Conservation (phyloP, 2,888 invertebrate species). For the Dasysyrphus tricinctus region DNA sequence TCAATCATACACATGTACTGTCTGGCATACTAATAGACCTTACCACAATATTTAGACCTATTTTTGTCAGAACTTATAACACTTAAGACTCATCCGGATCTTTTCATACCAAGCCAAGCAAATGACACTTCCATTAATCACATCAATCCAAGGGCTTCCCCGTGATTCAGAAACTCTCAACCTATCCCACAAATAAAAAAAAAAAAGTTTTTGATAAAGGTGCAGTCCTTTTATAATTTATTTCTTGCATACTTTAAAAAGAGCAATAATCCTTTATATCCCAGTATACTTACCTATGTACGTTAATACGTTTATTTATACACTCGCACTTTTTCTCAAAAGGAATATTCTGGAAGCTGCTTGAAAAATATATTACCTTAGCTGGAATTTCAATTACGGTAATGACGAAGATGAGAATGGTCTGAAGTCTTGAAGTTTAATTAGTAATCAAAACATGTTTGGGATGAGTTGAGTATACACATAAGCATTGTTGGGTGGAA, state of each 20-base stretch:
- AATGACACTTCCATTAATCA: constrained; percentile 40
- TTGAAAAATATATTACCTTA: constrained; percentile 37
- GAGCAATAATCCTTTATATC: not conserved
- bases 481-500: constrained; percentile 25
- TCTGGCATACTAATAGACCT: constrained; percentile 43
- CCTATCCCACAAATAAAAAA: constrained; percentile 9
- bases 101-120: not conserved
- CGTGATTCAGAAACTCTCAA: not conserved
- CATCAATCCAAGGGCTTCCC: constrained; percentile 29
- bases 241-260: not conserved
- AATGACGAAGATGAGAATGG: constrained; percentile 26
- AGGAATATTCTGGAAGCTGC: constrained; percentile 51
- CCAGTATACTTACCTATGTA: too few species aligned
- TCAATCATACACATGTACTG: constrained; percentile 20
- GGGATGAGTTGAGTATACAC: constrained; percentile 3
- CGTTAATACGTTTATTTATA: too few species aligned
- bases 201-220: not conserved
- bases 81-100: constrained; percentile 44
- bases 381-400: constrained; percentile 44
- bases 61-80: constrained; percentile 38
- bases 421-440: constrained; percentile 30
- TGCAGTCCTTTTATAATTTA: not conserved
- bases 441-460: constrained; percentile 64
- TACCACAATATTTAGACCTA: constrained; percentile 18
- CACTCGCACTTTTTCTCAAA: not conserved